These are phyloP conservation scores for Crematogaster levior DNA, from an alignment of 2,888 invertebrate genomes.

Conservation along the genomic window DNA sequence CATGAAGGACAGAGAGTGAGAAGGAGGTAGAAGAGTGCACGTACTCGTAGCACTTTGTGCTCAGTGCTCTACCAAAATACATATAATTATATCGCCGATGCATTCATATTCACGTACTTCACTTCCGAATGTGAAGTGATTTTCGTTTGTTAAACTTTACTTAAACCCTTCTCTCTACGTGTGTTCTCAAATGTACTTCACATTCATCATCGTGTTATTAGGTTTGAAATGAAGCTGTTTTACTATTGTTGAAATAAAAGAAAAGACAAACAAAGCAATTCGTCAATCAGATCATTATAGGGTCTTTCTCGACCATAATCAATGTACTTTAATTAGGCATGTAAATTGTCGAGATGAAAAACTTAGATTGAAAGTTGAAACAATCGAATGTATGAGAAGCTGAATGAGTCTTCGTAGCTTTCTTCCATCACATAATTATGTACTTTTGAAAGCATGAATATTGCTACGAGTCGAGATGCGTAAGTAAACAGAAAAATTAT, in stretches of 20 bases:
- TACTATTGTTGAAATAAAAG: background rate
- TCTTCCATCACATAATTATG: background rate
- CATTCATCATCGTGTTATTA: background rate
- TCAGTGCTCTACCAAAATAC: slow-evolving; percentile 4
- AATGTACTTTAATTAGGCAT: background rate
- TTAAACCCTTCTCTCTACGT: background rate
- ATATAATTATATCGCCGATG: slow-evolving; percentile 46
- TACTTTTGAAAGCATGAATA: background rate
- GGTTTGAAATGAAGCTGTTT: background rate
- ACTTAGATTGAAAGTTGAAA: background rate
- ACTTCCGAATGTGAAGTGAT: slow-evolving; percentile 15
- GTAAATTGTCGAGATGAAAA: background rate
- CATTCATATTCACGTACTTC: slow-evolving; percentile 13
- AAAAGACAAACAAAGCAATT: background rate
- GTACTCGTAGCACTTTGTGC: slow-evolving; percentile 23
- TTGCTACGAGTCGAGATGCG: background rate
- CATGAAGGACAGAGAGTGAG: background rate
- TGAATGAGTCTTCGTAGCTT: background rate
- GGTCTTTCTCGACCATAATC: background rate
- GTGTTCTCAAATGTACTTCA: background rate
- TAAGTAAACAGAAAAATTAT: slow-evolving; percentile 3
- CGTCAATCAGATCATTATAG: background rate
- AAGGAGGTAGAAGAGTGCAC: background rate
- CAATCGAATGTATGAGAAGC: background rate
- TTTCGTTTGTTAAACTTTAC: slow-evolving; percentile 16